Conservation (phyloP, 2,888 invertebrate species). For the Napeogenes sylphis region DNA sequence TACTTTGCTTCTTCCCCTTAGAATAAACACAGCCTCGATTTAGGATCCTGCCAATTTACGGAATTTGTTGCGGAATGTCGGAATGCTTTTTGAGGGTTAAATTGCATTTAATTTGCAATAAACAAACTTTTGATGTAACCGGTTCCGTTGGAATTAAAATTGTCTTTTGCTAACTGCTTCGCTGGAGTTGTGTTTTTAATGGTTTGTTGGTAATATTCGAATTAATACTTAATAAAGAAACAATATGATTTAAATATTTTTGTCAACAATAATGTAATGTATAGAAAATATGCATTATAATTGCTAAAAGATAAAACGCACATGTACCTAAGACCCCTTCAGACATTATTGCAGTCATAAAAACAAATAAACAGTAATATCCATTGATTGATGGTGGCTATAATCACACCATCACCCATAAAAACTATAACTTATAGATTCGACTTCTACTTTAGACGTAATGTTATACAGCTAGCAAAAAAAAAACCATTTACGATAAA, state of each 20-base stretch:
- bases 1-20: constrained; percentile 77
- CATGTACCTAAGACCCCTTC: constrained; percentile 23
- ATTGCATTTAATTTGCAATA: constrained; percentile 76
- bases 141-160: constrained; percentile 33
- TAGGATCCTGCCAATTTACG: constrained; percentile 70
- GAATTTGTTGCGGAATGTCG: constrained; percentile 75
- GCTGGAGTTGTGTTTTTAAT: neutral
- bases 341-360: constrained; percentile 36
- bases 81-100: constrained; percentile 73
- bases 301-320: constrained; percentile 15
- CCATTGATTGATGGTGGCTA: constrained; percentile 31
- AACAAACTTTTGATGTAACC: constrained; percentile 63
- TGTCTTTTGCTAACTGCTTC: constrained; percentile 12
- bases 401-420: constrained; percentile 18
- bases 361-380: constrained; percentile 37
- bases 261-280: too few species aligned
- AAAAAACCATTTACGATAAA: neutral
- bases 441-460: neutral
- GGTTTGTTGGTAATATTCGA: neutral
- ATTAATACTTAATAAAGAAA: too few species aligned
- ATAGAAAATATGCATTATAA: too few species aligned
- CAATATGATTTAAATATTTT: too few species aligned
- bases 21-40: constrained; percentile 62
- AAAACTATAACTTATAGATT: constrained; percentile 3
- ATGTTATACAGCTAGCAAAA: neutral